These are phyloP conservation scores for Limnothrissa miodon DNA, from an alignment of 2,113 vertebrate genomes.

Conservation along the genomic window DNA sequence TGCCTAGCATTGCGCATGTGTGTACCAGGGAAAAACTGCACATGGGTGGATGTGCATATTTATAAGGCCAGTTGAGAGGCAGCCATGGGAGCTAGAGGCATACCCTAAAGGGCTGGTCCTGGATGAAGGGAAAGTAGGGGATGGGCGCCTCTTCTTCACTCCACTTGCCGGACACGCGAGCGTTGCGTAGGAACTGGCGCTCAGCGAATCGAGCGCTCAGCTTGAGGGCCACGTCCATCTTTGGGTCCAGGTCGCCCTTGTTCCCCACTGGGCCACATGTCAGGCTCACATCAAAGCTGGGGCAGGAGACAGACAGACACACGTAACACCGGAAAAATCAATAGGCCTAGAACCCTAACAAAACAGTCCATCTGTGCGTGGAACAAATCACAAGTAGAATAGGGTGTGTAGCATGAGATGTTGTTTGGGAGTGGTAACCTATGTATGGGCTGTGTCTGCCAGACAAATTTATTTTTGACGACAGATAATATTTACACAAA, in stretches of 20 bases:
- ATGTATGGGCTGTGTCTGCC: too few species aligned
- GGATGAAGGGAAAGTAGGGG: constrained; percentile 95
- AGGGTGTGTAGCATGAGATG: background rate
- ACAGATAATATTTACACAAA: background rate
- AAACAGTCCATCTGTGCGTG: background rate
- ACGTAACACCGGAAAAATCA: background rate
- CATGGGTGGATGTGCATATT: background rate
- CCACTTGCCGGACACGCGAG: constrained; percentile 87
- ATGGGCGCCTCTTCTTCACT: constrained; percentile 87
- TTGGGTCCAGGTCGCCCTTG: constrained; percentile 66
- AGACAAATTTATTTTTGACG: background rate
- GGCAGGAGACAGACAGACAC: constrained; percentile 20
- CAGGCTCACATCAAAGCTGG: constrained; percentile 91
- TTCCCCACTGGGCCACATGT: constrained; percentile 83
- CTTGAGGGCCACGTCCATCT: constrained; percentile 88
- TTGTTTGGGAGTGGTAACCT: background rate
- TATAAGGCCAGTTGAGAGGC: background rate
- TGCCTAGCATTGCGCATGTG: too few species aligned
- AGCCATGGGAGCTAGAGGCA: constrained; percentile 50
- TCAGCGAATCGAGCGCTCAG: constrained; percentile 89
- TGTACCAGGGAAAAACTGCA: background rate
- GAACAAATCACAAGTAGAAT: background rate
- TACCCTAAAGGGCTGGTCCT: constrained; percentile 97
- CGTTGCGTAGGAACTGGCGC: constrained; percentile 87
- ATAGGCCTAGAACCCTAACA: background rate